Conservation (phyloP, 2,797 vertebrate genomes). For the Peromyscus nudipes region DNA sequence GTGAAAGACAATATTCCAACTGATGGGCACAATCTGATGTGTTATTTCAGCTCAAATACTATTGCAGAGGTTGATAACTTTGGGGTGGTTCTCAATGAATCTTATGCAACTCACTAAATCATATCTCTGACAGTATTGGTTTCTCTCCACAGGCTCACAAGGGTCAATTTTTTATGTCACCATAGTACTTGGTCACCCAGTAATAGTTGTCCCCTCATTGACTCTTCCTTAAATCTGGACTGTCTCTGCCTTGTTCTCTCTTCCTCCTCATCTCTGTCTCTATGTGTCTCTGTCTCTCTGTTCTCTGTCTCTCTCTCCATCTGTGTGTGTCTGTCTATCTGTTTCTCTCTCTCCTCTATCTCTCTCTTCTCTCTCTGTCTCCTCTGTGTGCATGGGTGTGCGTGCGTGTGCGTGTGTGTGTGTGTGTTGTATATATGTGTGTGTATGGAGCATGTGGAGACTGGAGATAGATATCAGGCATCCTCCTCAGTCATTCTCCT, state of each 20-base stretch:
- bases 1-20: conserved; percentile 31
- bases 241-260: neutral
- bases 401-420: neutral
- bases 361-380: neutral
- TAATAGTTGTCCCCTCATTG: neutral
- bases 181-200: neutral
- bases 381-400: no score
- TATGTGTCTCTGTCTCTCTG: neutral
- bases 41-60: neutral
- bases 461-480: neutral
- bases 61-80: neutral
- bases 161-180: neutral
- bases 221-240: neutral
- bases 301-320: neutral
- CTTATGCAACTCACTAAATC: neutral
- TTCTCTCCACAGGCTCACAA: neutral
- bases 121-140: neutral
- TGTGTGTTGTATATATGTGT: neutral
- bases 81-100: neutral
- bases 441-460: neutral
- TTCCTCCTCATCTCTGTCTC: neutral
- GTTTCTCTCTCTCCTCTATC: neutral
- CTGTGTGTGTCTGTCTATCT: neutral
- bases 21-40: neutral
- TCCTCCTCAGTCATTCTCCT: neutral